Base-by-base conservation (phyloP, 2,888 invertebrate genomes). In the Hipparchia semele region DNA sequence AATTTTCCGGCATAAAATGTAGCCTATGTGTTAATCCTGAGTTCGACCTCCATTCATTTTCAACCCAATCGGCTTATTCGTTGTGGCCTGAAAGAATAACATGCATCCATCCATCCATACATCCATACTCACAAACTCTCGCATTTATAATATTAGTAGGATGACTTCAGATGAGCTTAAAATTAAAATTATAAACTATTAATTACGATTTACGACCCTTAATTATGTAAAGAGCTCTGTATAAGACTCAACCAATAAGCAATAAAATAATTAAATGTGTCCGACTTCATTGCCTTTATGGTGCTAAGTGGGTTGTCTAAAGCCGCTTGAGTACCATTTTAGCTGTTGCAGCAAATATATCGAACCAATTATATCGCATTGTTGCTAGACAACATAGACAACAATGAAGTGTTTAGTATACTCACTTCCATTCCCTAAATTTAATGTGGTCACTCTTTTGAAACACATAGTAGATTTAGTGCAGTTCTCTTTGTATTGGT, bases 381-480 rank as follows among this genome's bases (percentile, higher is more conserved):
- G 56, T 12, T 12, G 6, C 6, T 56, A 56, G n/a, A 3, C 56
- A 54, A 23, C 23, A 23, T 56, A 56, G n/a, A 3, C 56, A 13
- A 13, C 56, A 6, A 56, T 56, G 56, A n/a, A n/a, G 13, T 49
- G 49, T 8, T 49, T 68, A 51, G 6, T 51, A 64, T 53, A 69
- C 69, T 94, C 87, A 96, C 96, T 87, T 87, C 96, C 95, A 80
- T 95, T 95, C 70, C 95, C 94, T 76, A 96, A 91, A 71, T 95
- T 87, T 54, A 95, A 90, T 33, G 94, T 92, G 61, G 94, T 95
- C 54, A 95, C 94, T 81, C 94, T 95, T 86, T 97, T 98, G 87
- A 95, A 95, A 84, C 98, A 98, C 92, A 97, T 96, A 23, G 97
- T 97, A 0, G 98, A 98, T 78, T 94, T 95, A 5, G 96, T 95